Conservation (phyloP, 2,113 vertebrate genomes). For the Psephotus haematonotus region DNA sequence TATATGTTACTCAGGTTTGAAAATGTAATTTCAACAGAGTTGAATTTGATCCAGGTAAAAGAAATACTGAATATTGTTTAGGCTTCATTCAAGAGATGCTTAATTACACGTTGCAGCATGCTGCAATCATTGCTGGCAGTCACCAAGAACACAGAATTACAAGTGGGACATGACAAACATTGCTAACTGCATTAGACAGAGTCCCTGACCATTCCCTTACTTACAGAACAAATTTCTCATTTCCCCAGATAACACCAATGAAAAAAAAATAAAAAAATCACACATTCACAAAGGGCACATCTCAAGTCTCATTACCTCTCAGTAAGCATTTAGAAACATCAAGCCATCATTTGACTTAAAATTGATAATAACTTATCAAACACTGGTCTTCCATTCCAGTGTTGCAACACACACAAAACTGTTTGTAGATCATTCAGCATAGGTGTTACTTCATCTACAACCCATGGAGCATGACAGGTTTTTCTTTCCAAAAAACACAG, state of each 20-base stretch:
- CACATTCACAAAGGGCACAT: rapidly evolving
- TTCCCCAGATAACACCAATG: background rate
- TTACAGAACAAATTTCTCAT: background rate
- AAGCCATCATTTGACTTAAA: background rate
- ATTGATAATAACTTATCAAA: background rate
- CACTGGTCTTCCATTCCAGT: background rate
- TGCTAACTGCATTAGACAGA: background rate
- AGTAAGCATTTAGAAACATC: background rate
- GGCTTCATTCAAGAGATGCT: background rate
- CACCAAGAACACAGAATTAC: background rate
- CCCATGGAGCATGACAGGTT: background rate
- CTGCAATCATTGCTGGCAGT: background rate
- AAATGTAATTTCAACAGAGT: background rate
- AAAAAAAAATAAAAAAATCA: background rate
- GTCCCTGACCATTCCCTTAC: background rate
- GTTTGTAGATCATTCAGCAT: background rate
- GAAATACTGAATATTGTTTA: background rate
- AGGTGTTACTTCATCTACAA: background rate
- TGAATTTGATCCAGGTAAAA: background rate
- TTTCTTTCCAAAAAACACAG: background rate
- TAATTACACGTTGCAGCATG: background rate
- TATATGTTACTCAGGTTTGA: background rate
- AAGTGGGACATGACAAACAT: background rate
- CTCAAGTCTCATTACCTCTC: background rate
- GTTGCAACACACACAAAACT: background rate